These are phyloP conservation scores for Listronotus bonariensis DNA, from an alignment of 1,140 invertebrate species.

Conservation along the genomic window DNA sequence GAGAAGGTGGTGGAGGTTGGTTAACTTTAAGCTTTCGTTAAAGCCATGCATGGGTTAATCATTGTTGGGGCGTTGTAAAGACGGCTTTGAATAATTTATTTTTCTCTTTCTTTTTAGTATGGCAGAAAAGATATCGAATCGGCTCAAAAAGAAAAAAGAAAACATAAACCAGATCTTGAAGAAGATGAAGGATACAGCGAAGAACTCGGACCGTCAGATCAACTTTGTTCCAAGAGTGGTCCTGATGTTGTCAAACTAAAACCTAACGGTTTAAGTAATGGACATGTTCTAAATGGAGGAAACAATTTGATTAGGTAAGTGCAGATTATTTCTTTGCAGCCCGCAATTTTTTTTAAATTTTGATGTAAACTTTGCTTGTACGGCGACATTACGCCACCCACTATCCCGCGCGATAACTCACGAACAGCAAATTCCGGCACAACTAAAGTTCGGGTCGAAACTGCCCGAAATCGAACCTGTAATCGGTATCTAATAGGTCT, in stretches of 20 bases:
- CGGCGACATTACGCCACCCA: no score
- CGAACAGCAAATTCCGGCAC: no score
- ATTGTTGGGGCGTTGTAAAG: no score
- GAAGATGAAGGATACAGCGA: slow-evolving; percentile 54
- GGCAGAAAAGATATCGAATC: slow-evolving; percentile 79
- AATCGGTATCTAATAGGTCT: no score
- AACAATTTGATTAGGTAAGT: slow-evolving; percentile 34
- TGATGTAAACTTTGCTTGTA: neutral
- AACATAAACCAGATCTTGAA: slow-evolving; percentile 57
- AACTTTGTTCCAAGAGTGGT: slow-evolving; percentile 16
- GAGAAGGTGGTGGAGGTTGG: no score
- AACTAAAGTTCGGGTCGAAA: no score
- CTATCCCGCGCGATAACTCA: no score
- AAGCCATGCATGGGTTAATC: no score
- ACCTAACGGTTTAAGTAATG: slow-evolving; percentile 50
- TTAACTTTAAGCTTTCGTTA: no score
- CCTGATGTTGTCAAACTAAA: slow-evolving; percentile 3
- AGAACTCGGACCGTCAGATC: slow-evolving; percentile 17
- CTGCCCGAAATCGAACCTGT: no score
- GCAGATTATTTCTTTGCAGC: no score
- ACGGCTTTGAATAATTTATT: no score
- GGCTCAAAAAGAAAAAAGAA: slow-evolving; percentile 62
- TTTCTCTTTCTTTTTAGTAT: slow-evolving; percentile 62
- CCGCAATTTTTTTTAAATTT: neutral
- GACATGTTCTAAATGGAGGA: slow-evolving; percentile 44